These are phyloP conservation scores for Protonemura montana DNA, from an alignment of 2,888 invertebrate species.

Conservation along the genomic window DNA sequence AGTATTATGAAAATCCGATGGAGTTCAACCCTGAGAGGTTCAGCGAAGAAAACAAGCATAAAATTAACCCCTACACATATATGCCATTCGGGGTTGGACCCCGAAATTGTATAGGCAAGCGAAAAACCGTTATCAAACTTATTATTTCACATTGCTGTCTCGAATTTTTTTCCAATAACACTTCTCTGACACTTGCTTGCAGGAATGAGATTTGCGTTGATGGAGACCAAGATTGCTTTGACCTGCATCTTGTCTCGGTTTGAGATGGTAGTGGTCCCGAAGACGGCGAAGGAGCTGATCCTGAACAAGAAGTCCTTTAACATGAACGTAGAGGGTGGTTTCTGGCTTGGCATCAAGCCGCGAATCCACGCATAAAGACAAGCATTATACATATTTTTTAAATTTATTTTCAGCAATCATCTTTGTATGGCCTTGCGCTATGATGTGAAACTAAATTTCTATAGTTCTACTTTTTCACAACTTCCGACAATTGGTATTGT, in stretches of 20 bases:
- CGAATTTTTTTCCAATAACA: neutral
- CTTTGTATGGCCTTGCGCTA: too few relatives aligned
- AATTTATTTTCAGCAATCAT: too few relatives aligned
- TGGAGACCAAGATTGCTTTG: constrained; percentile 31
- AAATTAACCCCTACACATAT: constrained; percentile 29
- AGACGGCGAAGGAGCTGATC: constrained; percentile 20
- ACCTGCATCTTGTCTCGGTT: constrained; percentile 13
- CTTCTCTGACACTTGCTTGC: neutral
- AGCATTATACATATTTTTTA: too few relatives aligned
- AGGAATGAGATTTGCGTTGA: constrained; percentile 30
- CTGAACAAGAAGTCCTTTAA: constrained; percentile 33
- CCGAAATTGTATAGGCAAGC: constrained; percentile 20
- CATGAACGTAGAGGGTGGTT: constrained; percentile 31
- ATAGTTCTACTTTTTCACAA: too few relatives aligned
- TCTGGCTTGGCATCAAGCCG: constrained; percentile 29
- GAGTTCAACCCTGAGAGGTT: constrained; percentile 30
- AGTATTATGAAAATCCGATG: constrained; percentile 7
- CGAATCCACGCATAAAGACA: neutral
- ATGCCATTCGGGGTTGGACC: constrained; percentile 36
- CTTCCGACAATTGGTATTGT: too few relatives aligned
- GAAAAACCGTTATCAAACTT: neutral
- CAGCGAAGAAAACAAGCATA: constrained; percentile 18
- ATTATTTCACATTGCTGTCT: neutral
- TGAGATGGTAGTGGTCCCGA: neutral
- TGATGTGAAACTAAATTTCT: too few relatives aligned